These are phyloP conservation scores for Ochlodes sylvanus DNA, from an alignment of 2,888 invertebrate species.

Conservation along the genomic window DNA sequence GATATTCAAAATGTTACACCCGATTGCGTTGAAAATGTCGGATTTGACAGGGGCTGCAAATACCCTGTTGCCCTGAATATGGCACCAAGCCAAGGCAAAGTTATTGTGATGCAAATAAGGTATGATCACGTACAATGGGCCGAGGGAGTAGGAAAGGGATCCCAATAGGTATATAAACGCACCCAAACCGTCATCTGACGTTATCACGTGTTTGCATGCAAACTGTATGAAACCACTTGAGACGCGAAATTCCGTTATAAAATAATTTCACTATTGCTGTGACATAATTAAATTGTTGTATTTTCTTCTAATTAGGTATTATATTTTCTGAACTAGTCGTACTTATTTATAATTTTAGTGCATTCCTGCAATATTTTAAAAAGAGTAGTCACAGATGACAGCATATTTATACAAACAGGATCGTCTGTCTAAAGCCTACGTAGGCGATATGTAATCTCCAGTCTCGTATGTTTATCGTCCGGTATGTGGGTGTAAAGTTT, in stretches of 20 bases:
- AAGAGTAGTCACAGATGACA: no score
- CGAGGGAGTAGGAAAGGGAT: conserved; percentile 69
- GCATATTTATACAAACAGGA: not conserved
- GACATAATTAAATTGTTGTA: no score
- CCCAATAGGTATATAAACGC: conserved; percentile 66
- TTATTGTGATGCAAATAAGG: conserved; percentile 81
- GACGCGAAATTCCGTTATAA: not conserved
- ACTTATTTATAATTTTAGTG: no score
- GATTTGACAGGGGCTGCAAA: conserved; percentile 44
- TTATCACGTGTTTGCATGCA: conserved; percentile 38
- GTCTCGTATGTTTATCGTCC: conserved; percentile 50
- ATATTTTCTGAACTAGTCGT: no score
- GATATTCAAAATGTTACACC: conserved; percentile 9
- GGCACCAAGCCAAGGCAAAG: conserved; percentile 65
- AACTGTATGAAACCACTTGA: conserved; percentile 12
- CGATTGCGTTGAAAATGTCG: conserved; percentile 42
- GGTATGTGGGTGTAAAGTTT: conserved; percentile 70
- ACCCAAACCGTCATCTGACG: conserved; percentile 52
- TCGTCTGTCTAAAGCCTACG: not conserved
- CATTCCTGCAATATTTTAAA: no score
- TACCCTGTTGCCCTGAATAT: conserved; percentile 41
- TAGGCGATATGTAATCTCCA: conserved; percentile 5
- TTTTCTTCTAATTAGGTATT: no score
- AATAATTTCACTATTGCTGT: not conserved
- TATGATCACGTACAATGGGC: conserved; percentile 75